These are phyloP conservation scores for Magallana nippona DNA, from an alignment of 2,888 invertebrate species.

Conservation along the genomic window DNA sequence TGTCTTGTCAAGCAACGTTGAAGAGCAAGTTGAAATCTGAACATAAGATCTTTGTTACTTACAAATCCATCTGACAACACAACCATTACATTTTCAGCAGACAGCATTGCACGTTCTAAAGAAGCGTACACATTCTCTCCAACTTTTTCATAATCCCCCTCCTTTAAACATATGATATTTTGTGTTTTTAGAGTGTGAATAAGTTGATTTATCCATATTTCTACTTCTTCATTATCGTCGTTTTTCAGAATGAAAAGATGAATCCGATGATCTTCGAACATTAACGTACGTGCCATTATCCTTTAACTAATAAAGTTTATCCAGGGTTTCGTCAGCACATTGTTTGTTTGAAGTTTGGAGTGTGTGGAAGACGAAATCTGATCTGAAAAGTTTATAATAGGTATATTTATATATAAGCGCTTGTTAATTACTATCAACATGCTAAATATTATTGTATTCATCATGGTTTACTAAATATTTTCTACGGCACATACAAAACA, in stretches of 20 bases:
- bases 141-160: not conserved
- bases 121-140: slow-evolving; percentile 8
- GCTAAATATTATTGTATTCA: too few relatives aligned
- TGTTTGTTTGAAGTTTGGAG: too few relatives aligned
- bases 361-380: too few relatives aligned
- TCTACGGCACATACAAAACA: too few relatives aligned
- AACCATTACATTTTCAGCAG: not conserved
- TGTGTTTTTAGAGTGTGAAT: not conserved
- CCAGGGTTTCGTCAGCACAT: too few relatives aligned
- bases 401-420: too few relatives aligned
- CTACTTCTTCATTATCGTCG: not conserved
- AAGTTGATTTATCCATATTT: not conserved
- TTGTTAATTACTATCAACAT: too few relatives aligned
- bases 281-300: not conserved
- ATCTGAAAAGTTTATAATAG: too few relatives aligned
- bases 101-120: not conserved
- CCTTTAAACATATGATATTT: not conserved
- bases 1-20: not conserved
- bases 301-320: too few relatives aligned
- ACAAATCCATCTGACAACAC: not conserved
- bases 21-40: not conserved
- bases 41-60: not conserved
- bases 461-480: too few relatives aligned
- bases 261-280: not conserved
- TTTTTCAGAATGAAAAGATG: slow-evolving; percentile 14